Evolutionary conservation across 2,797 vertebrate species (phyloP), one percentile per base, ranked within the genome.

Genomic region (Lindbergichthys nudifrons): DNA sequence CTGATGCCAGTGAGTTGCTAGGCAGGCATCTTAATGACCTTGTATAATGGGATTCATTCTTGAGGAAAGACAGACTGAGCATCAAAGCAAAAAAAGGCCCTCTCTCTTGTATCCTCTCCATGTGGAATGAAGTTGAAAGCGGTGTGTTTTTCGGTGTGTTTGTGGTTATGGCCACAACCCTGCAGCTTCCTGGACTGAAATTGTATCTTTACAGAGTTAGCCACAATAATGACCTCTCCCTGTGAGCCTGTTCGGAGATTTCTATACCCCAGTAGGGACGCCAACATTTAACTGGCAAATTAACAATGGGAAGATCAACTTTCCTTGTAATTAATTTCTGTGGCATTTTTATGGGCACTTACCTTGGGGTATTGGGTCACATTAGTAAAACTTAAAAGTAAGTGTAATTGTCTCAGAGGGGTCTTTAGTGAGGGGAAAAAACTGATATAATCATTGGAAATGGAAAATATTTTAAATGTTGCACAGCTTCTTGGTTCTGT

Each of bases 271-370:
- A 70, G 10, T 41, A 48, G 81, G 69, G 70, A 89, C 67, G 62
- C 15, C 63, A 64, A 64, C 68, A 69, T 90, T 86, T 81, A 84
- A 88, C 77, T 72, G 60, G 81, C 60, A 87, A 87, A 89, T 89
- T 81, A 89, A 90, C 85, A 87, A 89, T 87, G 68, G n/a, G 74
- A 77, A 78, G 87, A 88, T 92, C 84, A 65, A 54, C 73, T 92
- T 93, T 88, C 82, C 70, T 83, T 79, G 72, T 87, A 83, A 87
- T 87, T 87, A 77, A 89, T 89, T 91, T 89, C 77, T 75, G 70
- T 85, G 80, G 75, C 74, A 68, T 89, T 92, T 92, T 88, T 84
- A 90, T 85, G 74, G 73, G 73, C 60, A 70, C 65, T 79, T 82
- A 54, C 73, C 77, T 88, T 75, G 19, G 75, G 77, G 74, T 81